These are phyloP conservation scores for Balearica regulorum DNA, from an alignment of 2,797 vertebrate genomes.

Conservation along the genomic window DNA sequence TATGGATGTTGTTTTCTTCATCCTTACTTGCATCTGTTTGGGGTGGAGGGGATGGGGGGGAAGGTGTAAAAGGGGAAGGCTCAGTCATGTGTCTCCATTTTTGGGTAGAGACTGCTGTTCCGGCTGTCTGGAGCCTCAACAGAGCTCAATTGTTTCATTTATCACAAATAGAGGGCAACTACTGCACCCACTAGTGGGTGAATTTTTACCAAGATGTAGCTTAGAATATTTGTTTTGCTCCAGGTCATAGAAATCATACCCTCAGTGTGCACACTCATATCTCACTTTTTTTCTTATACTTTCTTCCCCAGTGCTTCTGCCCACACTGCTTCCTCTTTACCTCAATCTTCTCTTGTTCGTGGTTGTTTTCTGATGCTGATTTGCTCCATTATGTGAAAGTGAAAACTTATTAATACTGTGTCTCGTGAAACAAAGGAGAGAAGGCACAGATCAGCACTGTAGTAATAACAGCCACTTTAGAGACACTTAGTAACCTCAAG, in stretches of 20 bases:
- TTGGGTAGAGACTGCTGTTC: neutral
- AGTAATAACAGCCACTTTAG: neutral
- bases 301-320: neutral
- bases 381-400: neutral
- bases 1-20: neutral
- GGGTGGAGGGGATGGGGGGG: neutral
- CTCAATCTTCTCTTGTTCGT: neutral
- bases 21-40: neutral
- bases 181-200: slow-evolving; percentile 28
- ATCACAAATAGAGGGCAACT: neutral
- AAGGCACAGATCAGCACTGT: neutral
- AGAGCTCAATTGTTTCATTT: neutral
- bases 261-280: accelerated
- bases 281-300: neutral
- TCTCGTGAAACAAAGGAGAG: neutral
- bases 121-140: neutral
- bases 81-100: neutral
- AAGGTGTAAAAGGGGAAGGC: neutral
- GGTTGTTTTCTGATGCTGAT: neutral
- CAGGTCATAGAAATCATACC: neutral
- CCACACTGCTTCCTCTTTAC: neutral
- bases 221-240: neutral
- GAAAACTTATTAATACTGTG: neutral
- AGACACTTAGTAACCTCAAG: neutral
- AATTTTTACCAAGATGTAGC: neutral